Evolutionary conservation across 2,888 invertebrate species (phyloP), one percentile per base, ranked within the genome.

Genomic region (Chloromyia formosa): DNA sequence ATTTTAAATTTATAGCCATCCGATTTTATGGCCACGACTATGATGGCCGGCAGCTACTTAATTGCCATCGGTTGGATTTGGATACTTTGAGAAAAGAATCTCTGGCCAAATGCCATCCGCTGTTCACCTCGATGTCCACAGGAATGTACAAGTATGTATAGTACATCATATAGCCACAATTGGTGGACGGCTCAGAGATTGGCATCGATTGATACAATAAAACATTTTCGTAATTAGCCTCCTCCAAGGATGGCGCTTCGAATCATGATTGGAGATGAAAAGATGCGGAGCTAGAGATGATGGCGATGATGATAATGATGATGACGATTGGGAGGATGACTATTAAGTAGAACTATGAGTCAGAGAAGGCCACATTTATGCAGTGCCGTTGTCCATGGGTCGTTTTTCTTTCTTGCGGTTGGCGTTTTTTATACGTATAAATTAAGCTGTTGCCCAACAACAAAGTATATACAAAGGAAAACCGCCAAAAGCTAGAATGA

Each of bases 201-300:
- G 54, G n/a, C n/a, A n/a, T 5, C 16, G 54, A 54, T 54, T 54
- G 54, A 54, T 54, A 54, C 54, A 54, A 58, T 58, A 22, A 58
- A 58, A 9, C 9, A 58, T 58, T 58, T 18, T 23, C 22, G 58
- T 58, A 58, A 58, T 58, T 58, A 58, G 58, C 58, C 58, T 58
- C n/a, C n/a, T n/a, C 58, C 4, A 58, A 58, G 58, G 20, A 58
- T 58, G 58, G 58, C 58, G 58, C 58, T 58, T 58, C 10, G 58
- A 58, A 16, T 58, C 5, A 22, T 58, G 58, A 9, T 58, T n/a
- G 5, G 42, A 42, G 42, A 42, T 42, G 5, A 42, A 42, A 42
- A 42, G 42, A 42, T 42, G 42, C 5, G 12, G 42, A 42, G n/a
- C n/a, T 42, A 42, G 12, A 42, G 42, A 42, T 9, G 42, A 42